Base-by-base conservation (phyloP, 1,140 invertebrate species). In the Holcopasites calliopsidis region DNA sequence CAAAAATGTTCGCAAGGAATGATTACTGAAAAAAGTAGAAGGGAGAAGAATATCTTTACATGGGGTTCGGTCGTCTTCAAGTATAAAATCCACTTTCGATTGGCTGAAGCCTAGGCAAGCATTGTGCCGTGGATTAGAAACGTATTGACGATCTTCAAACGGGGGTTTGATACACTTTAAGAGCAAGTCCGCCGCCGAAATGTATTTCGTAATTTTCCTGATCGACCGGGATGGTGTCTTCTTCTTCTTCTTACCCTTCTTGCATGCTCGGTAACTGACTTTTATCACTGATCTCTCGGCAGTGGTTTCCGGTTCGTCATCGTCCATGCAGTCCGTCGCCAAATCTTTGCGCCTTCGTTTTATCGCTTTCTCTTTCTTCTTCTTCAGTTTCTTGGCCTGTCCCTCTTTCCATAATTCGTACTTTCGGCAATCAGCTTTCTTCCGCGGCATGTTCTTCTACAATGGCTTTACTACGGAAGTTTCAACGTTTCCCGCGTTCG, bases 91-190 rank as follows among this genome's bases (percentile, higher is more conserved):
- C 2, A n/a, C 16, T 16, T n/a, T 33, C 0, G 47, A 13, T 3
- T 13, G 0, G 0, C 7, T 28, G 3, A 47, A 0, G 0, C 28
- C 4, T 0, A 75, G 3, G 1, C 76, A 49, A 1, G 0, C 8
- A 13, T 18, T 7, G 23, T 71, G 77, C 23, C 64, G 64, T 11
- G 50, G 57, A 64, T 76, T 35, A 16, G 71, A 16, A 40, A 76
- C 13, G 8, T 4, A 18, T 28, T 70, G n/a, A 55, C 77, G 76
- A 0, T 40, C 49, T 10, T 75, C 49, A 10, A 82, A 33, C 7
- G 73, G 21, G 0, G 77, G 77, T 47, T 80, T 40, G 38, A 79
- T 82, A 8, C 21, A 60, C 0, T 49, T 70, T 7, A 81, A 10
- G n/a, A 71, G 0, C 0, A 79, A n/a, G 3, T 79, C 58, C 2